Conservation (phyloP, 2,113 vertebrate genomes). For the Heterochromis multidens region DNA sequence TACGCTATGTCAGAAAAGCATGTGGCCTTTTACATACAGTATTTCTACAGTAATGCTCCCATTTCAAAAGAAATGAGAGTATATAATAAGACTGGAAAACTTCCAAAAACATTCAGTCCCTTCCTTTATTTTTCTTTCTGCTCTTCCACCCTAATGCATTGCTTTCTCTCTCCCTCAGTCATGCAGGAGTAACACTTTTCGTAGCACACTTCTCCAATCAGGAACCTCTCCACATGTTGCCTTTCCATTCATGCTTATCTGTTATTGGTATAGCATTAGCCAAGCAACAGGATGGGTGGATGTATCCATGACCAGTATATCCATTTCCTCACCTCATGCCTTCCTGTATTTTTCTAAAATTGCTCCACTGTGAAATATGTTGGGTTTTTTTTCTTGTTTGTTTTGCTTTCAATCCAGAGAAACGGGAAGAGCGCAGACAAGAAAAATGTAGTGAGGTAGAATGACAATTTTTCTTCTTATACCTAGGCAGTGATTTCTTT, state of each 20-base stretch:
- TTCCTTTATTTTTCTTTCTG: neutral
- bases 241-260: neutral
- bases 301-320: neutral
- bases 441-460: neutral
- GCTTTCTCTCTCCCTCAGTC: neutral
- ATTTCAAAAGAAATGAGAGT: too few species aligned
- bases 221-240: neutral
- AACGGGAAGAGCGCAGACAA: neutral
- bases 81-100: too few species aligned
- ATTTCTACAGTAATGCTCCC: too few species aligned
- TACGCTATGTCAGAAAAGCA: too few species aligned
- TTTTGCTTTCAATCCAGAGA: neutral
- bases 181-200: neutral
- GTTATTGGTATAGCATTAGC: constrained; percentile 9
- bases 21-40: too few species aligned
- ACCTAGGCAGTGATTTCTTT: neutral
- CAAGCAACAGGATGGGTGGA: neutral
- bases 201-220: neutral
- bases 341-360: neutral
- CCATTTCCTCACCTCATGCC: neutral
- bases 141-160: too few species aligned
- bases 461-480: neutral
- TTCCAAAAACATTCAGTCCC: neutral
- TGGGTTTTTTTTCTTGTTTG: neutral
- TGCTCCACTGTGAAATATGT: neutral